Base-by-base conservation (phyloP, 1,140 invertebrate species). In the Neuroterus valhalla region DNA sequence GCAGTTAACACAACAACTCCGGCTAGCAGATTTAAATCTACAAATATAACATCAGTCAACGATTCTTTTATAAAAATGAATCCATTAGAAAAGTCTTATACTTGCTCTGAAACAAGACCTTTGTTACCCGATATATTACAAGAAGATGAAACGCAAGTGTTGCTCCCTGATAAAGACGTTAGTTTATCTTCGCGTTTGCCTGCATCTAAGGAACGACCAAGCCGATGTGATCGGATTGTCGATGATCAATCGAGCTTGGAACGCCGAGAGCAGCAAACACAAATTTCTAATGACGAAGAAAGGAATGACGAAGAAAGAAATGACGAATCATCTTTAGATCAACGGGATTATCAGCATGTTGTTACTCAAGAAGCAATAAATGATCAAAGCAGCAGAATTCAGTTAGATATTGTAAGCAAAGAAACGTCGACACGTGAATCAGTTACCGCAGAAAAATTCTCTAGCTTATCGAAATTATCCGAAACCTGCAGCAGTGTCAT, bases 1-100 rank as follows among this genome's bases (percentile, higher is more conserved):
- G 84, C 80, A 72, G 81, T 79, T 50, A 81, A 77, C 14, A 80
- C 79, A 10, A 76, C 82, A 17, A 78, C 71, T 2, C 72, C 79
- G 44, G 80, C 84, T 26, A 80, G 83, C 10, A 82, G 82, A 68
- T 86, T 85, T 43, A 81, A 84, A 52, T 78, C 88, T 8, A 82
- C 74, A 0, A 78, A 74, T 8, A 77, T 19, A 48, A n/a, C 17
- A 1, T 17, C 46, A 2, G 23, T 6, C 8, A 38, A 38, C 8
- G 55, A 62, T 62, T 26, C 55, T n/a, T 15, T 31, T 31, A 19
- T 52, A 11, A 62, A 62, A 31, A 15, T 62, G 21, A 62, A 26
- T 62, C n/a, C 23, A 26, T 2, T 23, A n/a, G 55, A 62, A 62
- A 62, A 62, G n/a, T 38, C 55, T 4, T 62, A 62, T 26, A 62